phyloP scores from a whole-genome alignment of 1,140 invertebrate genomes.

The Tetramorium parvispinum region DNA sequence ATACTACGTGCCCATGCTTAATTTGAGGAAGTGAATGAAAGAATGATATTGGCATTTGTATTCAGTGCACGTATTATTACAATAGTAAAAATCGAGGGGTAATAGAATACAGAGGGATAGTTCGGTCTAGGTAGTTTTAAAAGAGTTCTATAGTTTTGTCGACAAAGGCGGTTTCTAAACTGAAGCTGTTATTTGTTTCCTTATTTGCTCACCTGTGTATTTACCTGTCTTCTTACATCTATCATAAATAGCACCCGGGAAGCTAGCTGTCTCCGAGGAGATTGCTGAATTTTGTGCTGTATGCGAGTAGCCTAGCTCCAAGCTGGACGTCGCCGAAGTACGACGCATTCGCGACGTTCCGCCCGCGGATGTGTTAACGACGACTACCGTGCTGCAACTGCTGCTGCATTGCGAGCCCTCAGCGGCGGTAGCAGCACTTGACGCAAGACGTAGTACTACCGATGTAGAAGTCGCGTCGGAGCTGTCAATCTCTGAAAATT shows the following conservation, averaged over 20 bases:
- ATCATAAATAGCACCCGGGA: conserved; percentile 85
- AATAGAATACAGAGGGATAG: not conserved
- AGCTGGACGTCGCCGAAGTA: conserved; percentile 90
- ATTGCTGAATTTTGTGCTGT: conserved; percentile 93
- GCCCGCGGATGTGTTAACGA: conserved; percentile 87
- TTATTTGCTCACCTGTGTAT: conserved; percentile 78
- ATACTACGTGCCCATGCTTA: not conserved
- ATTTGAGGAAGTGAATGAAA: not conserved
- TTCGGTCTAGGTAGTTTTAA: not conserved
- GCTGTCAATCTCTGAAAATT: conserved; percentile 79
- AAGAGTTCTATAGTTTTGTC: not conserved
- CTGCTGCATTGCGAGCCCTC: conserved; percentile 93
- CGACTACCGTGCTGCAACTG: conserved; percentile 93
- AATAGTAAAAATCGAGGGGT: not conserved
- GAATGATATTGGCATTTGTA: not conserved
- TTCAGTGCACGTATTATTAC: not conserved
- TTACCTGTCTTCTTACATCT: conserved; percentile 82
- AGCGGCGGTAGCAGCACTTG: conserved; percentile 79
- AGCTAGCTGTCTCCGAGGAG: conserved; percentile 82
- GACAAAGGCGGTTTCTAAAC: not conserved
- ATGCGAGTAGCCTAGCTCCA: conserved; percentile 93
- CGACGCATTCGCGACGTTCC: conserved; percentile 85
- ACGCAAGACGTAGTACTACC: conserved; percentile 64
- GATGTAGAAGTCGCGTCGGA: conserved; percentile 71
- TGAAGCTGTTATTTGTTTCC: not conserved